A percentile compares a stretch with the other conserved stretches of the same genome.
Conservation (phyloP, 2,888 invertebrate genomes). For the Dendrolimus houi region DNA sequence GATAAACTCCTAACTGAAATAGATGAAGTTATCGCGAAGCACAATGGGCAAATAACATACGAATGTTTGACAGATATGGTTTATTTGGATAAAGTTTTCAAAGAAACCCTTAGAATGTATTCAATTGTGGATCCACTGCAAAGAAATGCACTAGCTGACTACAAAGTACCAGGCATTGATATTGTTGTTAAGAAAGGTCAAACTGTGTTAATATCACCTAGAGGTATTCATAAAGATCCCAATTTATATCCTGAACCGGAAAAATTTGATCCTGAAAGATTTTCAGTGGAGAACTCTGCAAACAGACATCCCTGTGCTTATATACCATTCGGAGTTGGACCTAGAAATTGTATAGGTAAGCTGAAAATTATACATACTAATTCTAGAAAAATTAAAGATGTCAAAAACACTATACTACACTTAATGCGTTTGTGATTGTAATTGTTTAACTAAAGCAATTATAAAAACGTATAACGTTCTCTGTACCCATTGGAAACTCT, state of each 20-base stretch:
- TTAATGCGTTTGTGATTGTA: too few species aligned
- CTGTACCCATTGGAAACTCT: too few species aligned
- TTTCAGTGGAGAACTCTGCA: constrained; percentile 34
- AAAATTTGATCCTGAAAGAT: constrained; percentile 62
- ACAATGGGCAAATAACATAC: constrained; percentile 42
- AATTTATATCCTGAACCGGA: constrained; percentile 51
- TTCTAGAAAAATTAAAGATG: too few species aligned
- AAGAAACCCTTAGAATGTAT: constrained; percentile 54
- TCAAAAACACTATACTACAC: too few species aligned
- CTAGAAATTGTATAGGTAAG: constrained; percentile 58
- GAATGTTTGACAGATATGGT: constrained; percentile 45
- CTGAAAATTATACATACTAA: constrained; percentile 1
- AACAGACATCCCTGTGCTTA: constrained; percentile 40
- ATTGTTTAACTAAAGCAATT: too few species aligned
- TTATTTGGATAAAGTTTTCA: constrained; percentile 48
- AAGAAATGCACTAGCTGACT: constrained; percentile 36
- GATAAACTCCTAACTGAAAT: constrained; percentile 37
- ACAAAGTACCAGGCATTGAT: constrained; percentile 43
- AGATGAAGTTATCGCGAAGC: constrained; percentile 26
- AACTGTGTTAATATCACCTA: constrained; percentile 34
- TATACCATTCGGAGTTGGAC: constrained; percentile 55
- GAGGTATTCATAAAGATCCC: constrained; percentile 52
- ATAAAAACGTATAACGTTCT: too few species aligned
- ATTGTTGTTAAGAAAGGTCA: constrained; percentile 37
- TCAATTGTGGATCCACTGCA: constrained; percentile 51